These are phyloP conservation scores for Selenia dentaria DNA, from an alignment of 2,888 invertebrate species.

Conservation along the genomic window DNA sequence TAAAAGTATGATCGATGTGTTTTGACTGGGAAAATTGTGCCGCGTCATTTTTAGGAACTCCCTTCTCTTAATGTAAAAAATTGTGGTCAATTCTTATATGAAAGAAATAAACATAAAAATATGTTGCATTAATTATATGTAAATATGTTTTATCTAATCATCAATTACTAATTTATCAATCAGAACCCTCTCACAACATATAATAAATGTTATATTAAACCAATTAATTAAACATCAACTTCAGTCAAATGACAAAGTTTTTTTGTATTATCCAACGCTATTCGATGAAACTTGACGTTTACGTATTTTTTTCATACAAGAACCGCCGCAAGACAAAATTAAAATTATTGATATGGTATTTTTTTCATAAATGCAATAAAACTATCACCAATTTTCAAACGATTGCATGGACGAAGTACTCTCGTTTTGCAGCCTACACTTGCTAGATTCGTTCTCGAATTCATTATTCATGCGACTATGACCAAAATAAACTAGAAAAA, in stretches of 20 bases:
- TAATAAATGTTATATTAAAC: no score
- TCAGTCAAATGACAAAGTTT: no score
- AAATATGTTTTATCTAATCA: no score
- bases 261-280: no score
- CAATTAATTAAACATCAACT: no score
- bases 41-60: conserved; percentile 29
- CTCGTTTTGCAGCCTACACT: conserved; percentile 28
- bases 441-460: neutral
- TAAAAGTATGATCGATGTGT: conserved; percentile 52
- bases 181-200: no score
- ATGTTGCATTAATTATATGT: no score
- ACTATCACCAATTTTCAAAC: conserved; percentile 44
- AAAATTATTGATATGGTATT: conserved; percentile 34
- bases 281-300: no score
- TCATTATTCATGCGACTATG: no score
- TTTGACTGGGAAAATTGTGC: conserved; percentile 14
- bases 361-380: conserved; percentile 52
- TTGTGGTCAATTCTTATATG: conserved; percentile 9
- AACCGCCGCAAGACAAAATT: conserved; percentile 14
- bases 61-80: conserved; percentile 11
- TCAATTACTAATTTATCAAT: no score
- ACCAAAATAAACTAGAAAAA: no score
- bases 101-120: conserved; percentile 1
- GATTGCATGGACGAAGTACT: conserved; percentile 51
- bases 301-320: no score